A percentile compares a stretch with the other conserved stretches of the same genome.
These are phyloP conservation scores for Ochropleura plecta DNA, from an alignment of 2,888 invertebrate genomes.

Conservation along the genomic window DNA sequence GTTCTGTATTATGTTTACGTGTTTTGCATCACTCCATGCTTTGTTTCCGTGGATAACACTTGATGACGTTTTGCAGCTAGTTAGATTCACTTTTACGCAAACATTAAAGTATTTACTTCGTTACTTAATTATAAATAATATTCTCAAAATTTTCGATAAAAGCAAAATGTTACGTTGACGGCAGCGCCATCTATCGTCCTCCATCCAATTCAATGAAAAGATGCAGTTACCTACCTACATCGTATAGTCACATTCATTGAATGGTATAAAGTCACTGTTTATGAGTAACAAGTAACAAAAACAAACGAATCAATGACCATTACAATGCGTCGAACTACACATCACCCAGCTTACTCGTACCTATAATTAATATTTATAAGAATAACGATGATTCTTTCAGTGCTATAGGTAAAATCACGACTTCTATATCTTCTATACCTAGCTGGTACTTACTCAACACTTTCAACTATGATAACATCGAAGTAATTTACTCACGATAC, in stretches of 20 bases:
- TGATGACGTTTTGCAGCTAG: no score
- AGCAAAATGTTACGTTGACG: no score
- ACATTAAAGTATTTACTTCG: no score
- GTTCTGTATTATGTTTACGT: no score
- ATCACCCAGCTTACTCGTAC: conserved; percentile 7
- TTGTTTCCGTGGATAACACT: no score
- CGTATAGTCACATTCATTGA: conserved; percentile 10
- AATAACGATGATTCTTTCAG: conserved; percentile 34
- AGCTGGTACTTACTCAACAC: conserved; percentile 18
- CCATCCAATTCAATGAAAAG: conserved; percentile 2
- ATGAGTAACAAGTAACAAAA: conserved; percentile 26
- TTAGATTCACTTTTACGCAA: no score
- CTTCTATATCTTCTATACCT: neutral
- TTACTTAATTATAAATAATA: no score
- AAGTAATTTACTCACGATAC: neutral
- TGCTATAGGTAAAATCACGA: conserved; percentile 22
- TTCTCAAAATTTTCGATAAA: no score
- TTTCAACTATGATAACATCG: conserved; percentile 11
- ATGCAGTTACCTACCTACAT: neutral
- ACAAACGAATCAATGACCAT: conserved; percentile 5
- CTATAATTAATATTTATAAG: neutral
- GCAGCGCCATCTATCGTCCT: no score
- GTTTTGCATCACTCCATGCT: no score
- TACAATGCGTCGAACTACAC: conserved; percentile 9
- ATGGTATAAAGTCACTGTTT: neutral